Evolutionary conservation across 1,140 invertebrate species (phyloP), one percentile per base, ranked within the genome.

Genomic region (Steinernema khuongi): DNA sequence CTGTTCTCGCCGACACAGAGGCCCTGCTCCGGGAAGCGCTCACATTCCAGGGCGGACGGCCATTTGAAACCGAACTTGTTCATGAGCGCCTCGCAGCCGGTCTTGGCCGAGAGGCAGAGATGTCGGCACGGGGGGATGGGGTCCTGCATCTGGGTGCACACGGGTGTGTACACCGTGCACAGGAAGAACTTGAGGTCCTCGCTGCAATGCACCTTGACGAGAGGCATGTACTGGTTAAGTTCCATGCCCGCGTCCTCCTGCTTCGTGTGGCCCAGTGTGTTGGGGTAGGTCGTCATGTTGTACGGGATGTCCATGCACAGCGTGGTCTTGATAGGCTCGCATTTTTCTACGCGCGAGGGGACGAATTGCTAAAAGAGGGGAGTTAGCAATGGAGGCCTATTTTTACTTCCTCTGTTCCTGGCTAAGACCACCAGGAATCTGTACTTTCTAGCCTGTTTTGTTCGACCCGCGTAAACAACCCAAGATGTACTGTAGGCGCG

Each of bases 141-240:
- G 75, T 89, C 87, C 31, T 95, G 93, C 72, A 97, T 86, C 68
- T 96, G 93, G 0, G 93, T 96, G 85, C 96, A 99, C 0, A 98
- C 91, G 0, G 97, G 96, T 1, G 92, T 92, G 86, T 94, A 99
- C 68, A 99, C 90, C 0, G 94, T 92, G 87, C 97, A 99, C 22
- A 99, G 87, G 85, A 99, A 99, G 76, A 97, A 92, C 84, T 94
- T 92, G 31, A 97, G 87, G 85, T 97, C 92, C 0, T 92, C 90
- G 77, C 93, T 96, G 86, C 96, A 99, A 79, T 94, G 91, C 1
- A 97, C 91, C 88, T 97, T 97, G 0, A 98, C 91, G n/a, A 99
- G 87, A 1, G 96, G 94, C 72, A 92, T 92, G 85, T 94, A 97
- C 83, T 94, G 92, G 85, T 96, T 92, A 0, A 98, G 91, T 80